Evolutionary conservation across 2,888 invertebrate species (phyloP).

Genomic region (Apotomis turbidana): DNA sequence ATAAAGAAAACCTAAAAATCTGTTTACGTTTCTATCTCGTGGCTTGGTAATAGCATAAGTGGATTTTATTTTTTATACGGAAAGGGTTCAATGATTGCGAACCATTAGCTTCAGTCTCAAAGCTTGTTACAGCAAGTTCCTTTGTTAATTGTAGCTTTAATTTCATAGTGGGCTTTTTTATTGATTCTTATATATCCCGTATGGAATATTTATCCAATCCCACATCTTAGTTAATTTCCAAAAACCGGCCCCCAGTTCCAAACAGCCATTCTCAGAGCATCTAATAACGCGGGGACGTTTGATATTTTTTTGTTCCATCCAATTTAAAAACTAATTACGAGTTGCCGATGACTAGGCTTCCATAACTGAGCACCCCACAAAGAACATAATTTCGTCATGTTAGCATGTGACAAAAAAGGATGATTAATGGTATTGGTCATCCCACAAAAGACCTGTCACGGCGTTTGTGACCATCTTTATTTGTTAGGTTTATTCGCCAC

Average conservation of each 20-base stretch:
- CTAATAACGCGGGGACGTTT: conserved; percentile 68
- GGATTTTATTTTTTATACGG: no score
- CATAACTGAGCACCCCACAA: conserved; percentile 73
- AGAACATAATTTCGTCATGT: conserved; percentile 79
- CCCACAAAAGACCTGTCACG: conserved; percentile 71
- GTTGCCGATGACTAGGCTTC: conserved; percentile 73
- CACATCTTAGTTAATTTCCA: conserved; percentile 13
- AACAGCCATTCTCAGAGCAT: conserved; percentile 60
- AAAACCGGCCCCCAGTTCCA: conserved; percentile 31
- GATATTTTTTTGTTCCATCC: conserved; percentile 75
- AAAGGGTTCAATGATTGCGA: no score
- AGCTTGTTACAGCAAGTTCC: no score
- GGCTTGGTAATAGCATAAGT: no score
- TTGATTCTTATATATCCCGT: neutral
- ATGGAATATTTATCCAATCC: conserved; percentile 2
- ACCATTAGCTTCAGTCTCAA: no score
- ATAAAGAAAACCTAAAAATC: no score
- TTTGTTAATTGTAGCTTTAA: no score
- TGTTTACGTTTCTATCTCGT: no score
- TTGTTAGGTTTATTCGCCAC: conserved; percentile 49
- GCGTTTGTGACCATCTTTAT: conserved; percentile 59
- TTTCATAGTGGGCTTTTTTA: neutral
- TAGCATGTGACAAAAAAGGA: conserved; percentile 78
- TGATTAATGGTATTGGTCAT: conserved; percentile 75
- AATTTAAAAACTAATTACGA: conserved; percentile 83